phyloP scores from a whole-genome alignment of 2,888 invertebrate species.

The Lasioglossum marginatum region DNA sequence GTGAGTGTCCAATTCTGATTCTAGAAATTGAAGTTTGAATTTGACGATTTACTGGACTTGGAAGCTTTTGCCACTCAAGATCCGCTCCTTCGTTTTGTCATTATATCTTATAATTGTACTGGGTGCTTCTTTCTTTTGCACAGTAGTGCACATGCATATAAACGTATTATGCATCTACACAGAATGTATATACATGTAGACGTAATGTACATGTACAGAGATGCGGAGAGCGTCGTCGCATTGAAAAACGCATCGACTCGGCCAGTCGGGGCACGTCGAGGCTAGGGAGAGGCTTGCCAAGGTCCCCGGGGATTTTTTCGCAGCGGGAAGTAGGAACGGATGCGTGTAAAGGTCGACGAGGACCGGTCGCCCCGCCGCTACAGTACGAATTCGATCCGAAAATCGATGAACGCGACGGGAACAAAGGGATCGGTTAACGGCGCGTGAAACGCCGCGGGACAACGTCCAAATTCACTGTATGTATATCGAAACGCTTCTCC shows the following conservation, averaged over 20 bases:
- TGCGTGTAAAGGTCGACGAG: constrained; percentile 62
- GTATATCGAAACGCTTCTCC: not conserved
- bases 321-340: constrained; percentile 58
- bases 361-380: constrained; percentile 57
- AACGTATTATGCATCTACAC: too few relatives aligned
- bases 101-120: too few relatives aligned
- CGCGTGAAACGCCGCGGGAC: constrained; percentile 25
- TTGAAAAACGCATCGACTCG: constrained; percentile 46
- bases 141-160: not conserved
- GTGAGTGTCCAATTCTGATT: too few relatives aligned
- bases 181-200: too few relatives aligned
- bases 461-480: not conserved
- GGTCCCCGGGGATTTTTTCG: constrained; percentile 63
- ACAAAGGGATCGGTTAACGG: constrained; percentile 32
- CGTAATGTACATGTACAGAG: not conserved
- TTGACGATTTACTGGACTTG: too few relatives aligned
- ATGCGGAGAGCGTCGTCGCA: not conserved
- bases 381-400: constrained; percentile 63
- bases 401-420: constrained; percentile 51
- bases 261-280: constrained; percentile 52
- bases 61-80: too few relatives aligned
- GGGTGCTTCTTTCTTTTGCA: too few relatives aligned
- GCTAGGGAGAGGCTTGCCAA: constrained; percentile 67
- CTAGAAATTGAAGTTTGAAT: too few relatives aligned
- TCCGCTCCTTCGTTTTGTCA: too few relatives aligned